phyloP scores from a whole-genome alignment of 2,113 vertebrate genomes.

The Platysternon megacephalum region DNA sequence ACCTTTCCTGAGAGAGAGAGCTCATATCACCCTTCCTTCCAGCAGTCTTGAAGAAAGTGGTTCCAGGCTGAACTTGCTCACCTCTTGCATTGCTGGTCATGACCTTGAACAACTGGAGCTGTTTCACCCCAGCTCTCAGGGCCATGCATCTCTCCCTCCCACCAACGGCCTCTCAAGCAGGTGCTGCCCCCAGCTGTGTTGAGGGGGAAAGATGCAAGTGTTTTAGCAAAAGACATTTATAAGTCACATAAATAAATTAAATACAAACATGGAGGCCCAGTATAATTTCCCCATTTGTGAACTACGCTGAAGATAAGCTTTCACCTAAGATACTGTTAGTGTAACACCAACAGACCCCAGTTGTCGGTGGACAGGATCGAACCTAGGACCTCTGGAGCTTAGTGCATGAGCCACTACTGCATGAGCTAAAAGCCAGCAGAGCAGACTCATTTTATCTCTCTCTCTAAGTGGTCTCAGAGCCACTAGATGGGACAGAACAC shows the following conservation, averaged over 20 bases:
- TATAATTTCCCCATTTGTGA: not conserved
- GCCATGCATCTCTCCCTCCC: not conserved
- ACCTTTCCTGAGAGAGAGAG: not conserved
- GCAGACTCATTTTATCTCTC: too few relatives aligned
- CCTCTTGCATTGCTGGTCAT: not conserved
- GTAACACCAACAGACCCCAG: not conserved
- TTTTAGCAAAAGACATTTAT: not conserved
- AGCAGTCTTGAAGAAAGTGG: not conserved
- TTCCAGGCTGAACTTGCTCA: not conserved
- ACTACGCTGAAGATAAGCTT: not conserved
- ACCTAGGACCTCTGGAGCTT: too few relatives aligned
- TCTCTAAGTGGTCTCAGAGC: too few relatives aligned
- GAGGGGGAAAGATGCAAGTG: not conserved
- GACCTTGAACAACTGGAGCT: not conserved
- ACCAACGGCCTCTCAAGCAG: not conserved
- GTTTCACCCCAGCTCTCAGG: too few relatives aligned
- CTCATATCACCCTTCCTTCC: not conserved
- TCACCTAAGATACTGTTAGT: not conserved
- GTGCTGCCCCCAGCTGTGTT: not conserved
- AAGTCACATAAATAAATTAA: not conserved
- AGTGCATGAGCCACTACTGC: too few relatives aligned
- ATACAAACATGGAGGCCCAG: accelerated
- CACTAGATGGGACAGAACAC: too few relatives aligned
- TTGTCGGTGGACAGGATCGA: too few relatives aligned
- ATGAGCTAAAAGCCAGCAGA: too few relatives aligned